Evolutionary conservation across 2,888 invertebrate species (phyloP).

Genomic region (Aleiodes alternator): DNA sequence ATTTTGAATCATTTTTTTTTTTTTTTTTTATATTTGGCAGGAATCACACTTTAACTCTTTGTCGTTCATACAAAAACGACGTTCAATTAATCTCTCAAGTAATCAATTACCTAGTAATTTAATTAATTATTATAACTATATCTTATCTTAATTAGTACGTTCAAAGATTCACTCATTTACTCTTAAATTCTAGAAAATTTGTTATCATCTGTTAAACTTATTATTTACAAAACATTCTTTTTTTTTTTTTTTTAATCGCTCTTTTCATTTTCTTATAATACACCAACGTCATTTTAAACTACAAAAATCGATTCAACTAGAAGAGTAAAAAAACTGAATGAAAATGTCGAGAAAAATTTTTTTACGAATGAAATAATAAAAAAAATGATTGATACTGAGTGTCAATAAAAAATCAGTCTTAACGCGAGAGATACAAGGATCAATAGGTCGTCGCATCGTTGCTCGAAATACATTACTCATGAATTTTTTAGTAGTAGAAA

Average conservation of each 20-base stretch:
- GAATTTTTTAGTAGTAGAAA: conserved; percentile 22
- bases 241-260: conserved; percentile 30
- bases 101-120: conserved; percentile 9
- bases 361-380: conserved; percentile 41
- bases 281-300: conserved; percentile 51
- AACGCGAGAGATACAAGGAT: conserved; percentile 61
- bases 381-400: conserved; percentile 39
- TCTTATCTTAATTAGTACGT: background rate
- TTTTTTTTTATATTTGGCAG: conserved; percentile 59
- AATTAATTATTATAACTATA: conserved; percentile 55
- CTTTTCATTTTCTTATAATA: conserved; percentile 40
- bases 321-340: conserved; percentile 9
- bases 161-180: conserved; percentile 6
- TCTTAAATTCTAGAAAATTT: conserved; percentile 17
- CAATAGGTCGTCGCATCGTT: conserved; percentile 62
- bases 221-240: conserved; percentile 62
- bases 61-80: conserved; percentile 26
- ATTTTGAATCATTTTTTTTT: conserved; percentile 54
- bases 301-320: conserved; percentile 45
- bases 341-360: conserved; percentile 16
- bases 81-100: conserved; percentile 38
- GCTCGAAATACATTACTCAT: conserved; percentile 53
- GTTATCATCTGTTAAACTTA: conserved; percentile 48
- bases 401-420: conserved; percentile 71
- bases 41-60: conserved; percentile 61